Evolutionary conservation across 2,888 invertebrate genomes (phyloP).

Genomic region (Chydorus sphaericus): DNA sequence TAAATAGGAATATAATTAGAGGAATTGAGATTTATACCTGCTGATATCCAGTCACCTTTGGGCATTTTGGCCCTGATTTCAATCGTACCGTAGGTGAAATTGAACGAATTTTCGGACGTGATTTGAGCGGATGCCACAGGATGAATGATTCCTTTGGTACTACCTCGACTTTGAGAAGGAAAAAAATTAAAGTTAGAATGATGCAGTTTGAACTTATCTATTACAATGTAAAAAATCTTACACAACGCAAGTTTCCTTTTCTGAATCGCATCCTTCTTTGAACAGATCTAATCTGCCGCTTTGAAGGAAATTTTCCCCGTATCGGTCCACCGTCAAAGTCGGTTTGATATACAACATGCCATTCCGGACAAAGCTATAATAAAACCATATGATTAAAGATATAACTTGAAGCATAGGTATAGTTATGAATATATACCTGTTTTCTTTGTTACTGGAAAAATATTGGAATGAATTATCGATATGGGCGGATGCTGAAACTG

Average conservation of each 20-base stretch:
- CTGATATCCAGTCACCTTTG: constrained; percentile 55
- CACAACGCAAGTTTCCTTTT: constrained; percentile 41
- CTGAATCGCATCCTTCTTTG: constrained; percentile 45
- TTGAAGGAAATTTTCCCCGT: constrained; percentile 33
- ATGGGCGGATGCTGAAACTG: no score
- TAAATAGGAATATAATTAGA: no score
- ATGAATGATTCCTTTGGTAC: constrained; percentile 38
- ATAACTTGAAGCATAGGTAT: no score
- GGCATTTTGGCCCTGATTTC: constrained; percentile 51
- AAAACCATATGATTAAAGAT: no score
- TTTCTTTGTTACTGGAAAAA: no score
- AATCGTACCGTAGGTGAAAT: constrained; percentile 46
- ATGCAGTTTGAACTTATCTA: no score
- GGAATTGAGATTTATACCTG: no score
- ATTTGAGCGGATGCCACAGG: constrained; percentile 51
- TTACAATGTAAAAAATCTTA: no score
- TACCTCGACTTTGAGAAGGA: no score
- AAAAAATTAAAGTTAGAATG: no score
- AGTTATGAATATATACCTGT: no score
- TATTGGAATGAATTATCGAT: no score
- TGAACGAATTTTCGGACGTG: constrained; percentile 44
- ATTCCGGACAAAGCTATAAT: constrained; percentile 42
- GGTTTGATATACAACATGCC: constrained; percentile 48
- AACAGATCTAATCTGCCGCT: constrained; percentile 39
- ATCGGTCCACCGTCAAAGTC: constrained; percentile 32